Percentiles rank a stretch among this genome's conserved stretches.
Evolutionary conservation across 2,888 invertebrate species (phyloP).

Genomic region (Eupithecia subumbrata): DNA sequence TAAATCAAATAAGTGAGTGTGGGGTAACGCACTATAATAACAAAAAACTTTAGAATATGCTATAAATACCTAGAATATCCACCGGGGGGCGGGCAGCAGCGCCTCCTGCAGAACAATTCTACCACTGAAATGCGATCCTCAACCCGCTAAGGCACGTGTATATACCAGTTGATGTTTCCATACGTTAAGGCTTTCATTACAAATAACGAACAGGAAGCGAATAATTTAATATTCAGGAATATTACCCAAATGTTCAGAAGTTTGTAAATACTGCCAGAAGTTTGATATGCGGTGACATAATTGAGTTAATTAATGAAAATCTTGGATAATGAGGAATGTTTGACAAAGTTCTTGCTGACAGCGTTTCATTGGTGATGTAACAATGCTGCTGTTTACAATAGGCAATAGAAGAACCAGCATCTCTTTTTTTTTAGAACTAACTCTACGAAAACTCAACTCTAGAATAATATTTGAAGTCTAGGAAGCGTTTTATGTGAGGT

Average conservation of each 20-base stretch:
- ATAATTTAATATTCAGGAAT: conserved; percentile 23
- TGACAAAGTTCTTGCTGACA: conserved; percentile 5
- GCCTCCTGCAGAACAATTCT: too few relatives aligned
- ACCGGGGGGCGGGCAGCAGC: too few relatives aligned
- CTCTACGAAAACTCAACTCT: background rate
- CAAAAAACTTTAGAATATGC: too few relatives aligned
- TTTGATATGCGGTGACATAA: conserved; percentile 44
- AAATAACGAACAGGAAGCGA: conserved; percentile 14
- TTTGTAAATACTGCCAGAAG: conserved; percentile 24
- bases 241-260: conserved; percentile 14
- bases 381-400: background rate
- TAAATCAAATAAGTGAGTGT: too few relatives aligned
- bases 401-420: background rate
- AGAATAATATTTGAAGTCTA: background rate
- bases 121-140: too few relatives aligned
- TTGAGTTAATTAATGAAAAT: conserved; percentile 48
- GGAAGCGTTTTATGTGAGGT: background rate
- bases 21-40: too few relatives aligned
- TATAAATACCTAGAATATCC: too few relatives aligned
- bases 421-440: background rate
- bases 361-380: background rate
- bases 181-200: background rate
- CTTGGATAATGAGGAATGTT: conserved; percentile 30
- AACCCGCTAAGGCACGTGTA: too few relatives aligned
- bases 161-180: background rate